Base-by-base conservation (phyloP, 1,140 invertebrate species). In the Tachypleus tridentatus region DNA sequence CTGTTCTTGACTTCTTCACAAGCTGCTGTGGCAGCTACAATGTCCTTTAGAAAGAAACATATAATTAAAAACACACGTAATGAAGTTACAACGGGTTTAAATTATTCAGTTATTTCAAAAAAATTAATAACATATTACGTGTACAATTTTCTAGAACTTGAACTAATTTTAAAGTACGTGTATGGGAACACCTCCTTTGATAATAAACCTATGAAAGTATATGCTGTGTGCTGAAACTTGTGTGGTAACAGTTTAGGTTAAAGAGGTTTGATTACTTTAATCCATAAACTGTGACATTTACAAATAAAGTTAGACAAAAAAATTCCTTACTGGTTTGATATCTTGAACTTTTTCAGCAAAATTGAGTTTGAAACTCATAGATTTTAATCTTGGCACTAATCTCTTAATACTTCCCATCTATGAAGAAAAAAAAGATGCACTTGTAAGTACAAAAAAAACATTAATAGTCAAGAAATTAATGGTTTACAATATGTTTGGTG, bases 1-100 rank as follows among this genome's bases (percentile, higher is more conserved):
- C 92, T 97, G 6, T 81, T 83, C 69, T 87, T 88, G 1, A 98
- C 86, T 80, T 98, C 94, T 74, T 98, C 93, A 76, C 94, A 97
- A 6, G 94, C 95, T 10, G 91, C 91, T 5, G 91, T 95, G 1
- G 89, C 92, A 5, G 91, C 88, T 0, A 98, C 93, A 75, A 99
- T 91, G 72, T 94, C 90, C 82, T 87, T 75, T 75, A 74, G 1
- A 67, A 67, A 51, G 51, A 49, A 57, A 51, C 49, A 60, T 9
- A 59, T 10, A 49, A 69, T 29, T 56, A n/a, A 51, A 49, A 7
- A 58, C 48, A 48, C 47, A 57, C 50, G 52, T 11, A 61, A 50
- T 51, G 10, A 67, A 29, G 29, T 29, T 29, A 29, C 29, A 29
- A 29, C 0, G 29, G 2, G 29, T 29, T 29, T 29, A 29, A 29